These are phyloP conservation scores for Synergus itoensis DNA, from an alignment of 2,888 invertebrate genomes.

Conservation along the genomic window DNA sequence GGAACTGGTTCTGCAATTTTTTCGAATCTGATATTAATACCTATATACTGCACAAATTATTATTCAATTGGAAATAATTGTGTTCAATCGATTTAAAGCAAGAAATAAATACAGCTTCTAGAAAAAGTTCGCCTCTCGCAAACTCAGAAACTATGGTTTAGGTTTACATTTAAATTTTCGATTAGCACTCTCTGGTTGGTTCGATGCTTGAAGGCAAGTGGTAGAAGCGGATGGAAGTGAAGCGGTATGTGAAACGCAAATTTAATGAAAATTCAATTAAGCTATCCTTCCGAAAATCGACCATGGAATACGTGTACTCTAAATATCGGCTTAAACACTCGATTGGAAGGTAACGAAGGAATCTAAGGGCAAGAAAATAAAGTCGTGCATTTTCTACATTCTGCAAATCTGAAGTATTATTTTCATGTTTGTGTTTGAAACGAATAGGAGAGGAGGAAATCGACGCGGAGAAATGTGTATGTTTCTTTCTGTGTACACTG, in stretches of 20 bases:
- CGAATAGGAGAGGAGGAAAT: constrained; percentile 9
- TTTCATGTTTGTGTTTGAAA: neutral
- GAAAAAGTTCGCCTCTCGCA: neutral
- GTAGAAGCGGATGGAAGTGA: neutral
- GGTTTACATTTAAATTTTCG: constrained; percentile 58
- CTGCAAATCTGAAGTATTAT: neutral
- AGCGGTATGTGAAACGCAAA: constrained; percentile 27
- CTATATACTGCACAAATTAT: neutral
- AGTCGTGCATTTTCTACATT: neutral
- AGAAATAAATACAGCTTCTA: neutral
- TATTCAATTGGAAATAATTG: neutral
- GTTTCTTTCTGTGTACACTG: neutral
- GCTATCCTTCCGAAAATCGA: constrained; percentile 42
- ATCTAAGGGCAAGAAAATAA: neutral
- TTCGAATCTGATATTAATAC: neutral
- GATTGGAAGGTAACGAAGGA: neutral
- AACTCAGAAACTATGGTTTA: neutral
- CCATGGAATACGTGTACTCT: neutral
- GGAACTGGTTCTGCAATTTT: neutral
- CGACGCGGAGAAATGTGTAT: neutral
- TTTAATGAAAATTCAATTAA: constrained; percentile 58
- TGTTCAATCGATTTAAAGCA: neutral
- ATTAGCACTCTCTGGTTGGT: constrained; percentile 50
- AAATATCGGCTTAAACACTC: constrained; percentile 12
- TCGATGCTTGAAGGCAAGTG: neutral